Conservation (phyloP, 2,113 vertebrate genomes). For the Gavialis gangeticus region DNA sequence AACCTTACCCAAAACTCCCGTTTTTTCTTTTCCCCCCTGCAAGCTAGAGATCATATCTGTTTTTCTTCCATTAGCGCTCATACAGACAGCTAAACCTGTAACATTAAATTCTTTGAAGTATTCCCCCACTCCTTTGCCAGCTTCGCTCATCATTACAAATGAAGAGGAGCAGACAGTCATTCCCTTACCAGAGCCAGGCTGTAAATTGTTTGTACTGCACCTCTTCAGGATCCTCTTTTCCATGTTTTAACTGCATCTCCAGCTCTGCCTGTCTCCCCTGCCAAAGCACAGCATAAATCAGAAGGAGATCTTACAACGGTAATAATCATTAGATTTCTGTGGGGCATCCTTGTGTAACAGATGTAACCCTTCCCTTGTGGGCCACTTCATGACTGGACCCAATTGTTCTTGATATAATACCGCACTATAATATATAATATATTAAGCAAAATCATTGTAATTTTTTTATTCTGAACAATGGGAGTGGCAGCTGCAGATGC, state of each 20-base stretch:
- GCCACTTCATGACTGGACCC: not conserved
- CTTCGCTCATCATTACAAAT: not conserved
- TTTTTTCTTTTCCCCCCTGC: not conserved
- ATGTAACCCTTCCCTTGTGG: not conserved
- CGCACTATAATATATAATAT: not conserved
- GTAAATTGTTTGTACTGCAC: slow-evolving; percentile 89
- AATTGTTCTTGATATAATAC: not conserved
- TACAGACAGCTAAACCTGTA: not conserved
- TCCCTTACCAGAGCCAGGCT: slow-evolving; percentile 94
- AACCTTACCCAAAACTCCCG: not conserved
- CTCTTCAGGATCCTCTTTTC: slow-evolving; percentile 86
- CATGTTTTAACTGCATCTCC: slow-evolving; percentile 91
- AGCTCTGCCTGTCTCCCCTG: slow-evolving; percentile 93
- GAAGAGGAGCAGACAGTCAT: not conserved
- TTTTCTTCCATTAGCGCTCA: not conserved
- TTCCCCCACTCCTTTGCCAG: not conserved
- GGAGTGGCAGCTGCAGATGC: not conserved
- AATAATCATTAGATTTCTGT: not conserved
- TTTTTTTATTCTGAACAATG: not conserved
- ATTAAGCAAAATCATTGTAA: not conserved
- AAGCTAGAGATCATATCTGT: not conserved
- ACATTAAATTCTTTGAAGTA: not conserved
- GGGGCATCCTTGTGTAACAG: not conserved
- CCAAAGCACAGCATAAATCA: slow-evolving; percentile 48
- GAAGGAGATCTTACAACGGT: not conserved